Percentiles rank a stretch among this genome's conserved stretches.
phyloP scores from a whole-genome alignment of 2,113 vertebrate species.

The Elephantulus edwardii region DNA sequence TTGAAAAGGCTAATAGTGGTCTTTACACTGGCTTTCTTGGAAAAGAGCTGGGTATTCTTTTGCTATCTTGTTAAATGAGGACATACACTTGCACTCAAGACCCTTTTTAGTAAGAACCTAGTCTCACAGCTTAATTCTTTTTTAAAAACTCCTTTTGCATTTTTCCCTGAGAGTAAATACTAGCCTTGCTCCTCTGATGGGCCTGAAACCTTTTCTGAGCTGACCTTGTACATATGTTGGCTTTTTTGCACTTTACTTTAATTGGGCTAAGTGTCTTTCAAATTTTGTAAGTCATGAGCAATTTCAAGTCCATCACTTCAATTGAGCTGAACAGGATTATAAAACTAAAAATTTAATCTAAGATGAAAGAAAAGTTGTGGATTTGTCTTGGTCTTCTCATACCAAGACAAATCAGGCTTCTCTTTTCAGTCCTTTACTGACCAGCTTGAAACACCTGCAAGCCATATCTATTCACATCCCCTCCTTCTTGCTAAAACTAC shows the following conservation, averaged over 20 bases:
- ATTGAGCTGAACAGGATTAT: not conserved
- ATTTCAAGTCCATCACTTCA: not conserved
- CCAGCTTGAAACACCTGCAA: not conserved
- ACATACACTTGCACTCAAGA: not conserved
- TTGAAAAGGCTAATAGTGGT: not conserved
- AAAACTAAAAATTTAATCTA: constrained; percentile 24
- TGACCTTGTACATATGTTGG: not conserved
- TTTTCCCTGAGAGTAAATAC: not conserved
- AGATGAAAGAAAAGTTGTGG: not conserved
- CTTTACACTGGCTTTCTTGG: not conserved
- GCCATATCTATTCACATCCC: not conserved
- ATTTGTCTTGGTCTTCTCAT: not conserved
- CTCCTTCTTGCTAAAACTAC: not conserved
- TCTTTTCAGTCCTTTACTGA: not conserved
- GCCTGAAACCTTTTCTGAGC: not conserved
- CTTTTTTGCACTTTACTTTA: not conserved
- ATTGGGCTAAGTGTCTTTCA: not conserved
- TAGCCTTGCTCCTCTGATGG: not conserved
- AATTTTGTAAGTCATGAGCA: not conserved
- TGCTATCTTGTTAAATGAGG: not conserved
- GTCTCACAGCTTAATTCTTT: not conserved
- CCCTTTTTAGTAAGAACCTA: not conserved
- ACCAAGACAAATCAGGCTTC: not conserved
- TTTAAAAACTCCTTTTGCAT: not conserved
- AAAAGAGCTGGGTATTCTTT: not conserved